Evolutionary conservation across 2,797 vertebrate genomes (phyloP).

Genomic region (Salarias fasciatus): DNA sequence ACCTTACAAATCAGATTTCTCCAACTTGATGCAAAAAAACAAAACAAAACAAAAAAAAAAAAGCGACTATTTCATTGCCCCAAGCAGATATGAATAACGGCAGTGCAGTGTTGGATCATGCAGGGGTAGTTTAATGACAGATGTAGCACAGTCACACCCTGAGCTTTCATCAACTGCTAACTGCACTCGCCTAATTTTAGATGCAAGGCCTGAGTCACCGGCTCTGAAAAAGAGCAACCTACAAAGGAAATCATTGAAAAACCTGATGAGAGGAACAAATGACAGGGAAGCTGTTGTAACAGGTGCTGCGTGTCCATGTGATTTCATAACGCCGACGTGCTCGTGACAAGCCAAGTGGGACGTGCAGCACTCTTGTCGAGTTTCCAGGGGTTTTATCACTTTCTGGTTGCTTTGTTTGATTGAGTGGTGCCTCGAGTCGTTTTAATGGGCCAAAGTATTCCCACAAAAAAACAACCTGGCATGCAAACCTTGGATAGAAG

Average conservation of each 20-base stretch:
- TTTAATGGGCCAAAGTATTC: constrained; percentile 13
- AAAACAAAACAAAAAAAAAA: no score
- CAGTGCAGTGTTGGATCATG: no score
- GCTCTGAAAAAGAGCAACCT: constrained; percentile 20
- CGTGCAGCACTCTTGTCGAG: constrained; percentile 16
- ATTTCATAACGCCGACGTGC: constrained; percentile 38
- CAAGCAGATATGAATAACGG: constrained; percentile 3
- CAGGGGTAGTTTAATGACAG: no score
- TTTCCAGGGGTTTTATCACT: constrained; percentile 6
- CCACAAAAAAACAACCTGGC: constrained; percentile 32
- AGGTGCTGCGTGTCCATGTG: constrained; percentile 37
- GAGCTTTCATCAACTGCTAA: neutral
- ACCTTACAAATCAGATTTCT: constrained; percentile 2
- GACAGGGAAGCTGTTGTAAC: constrained; percentile 31
- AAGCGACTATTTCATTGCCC: constrained; percentile 7
- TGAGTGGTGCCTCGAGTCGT: constrained; percentile 11
- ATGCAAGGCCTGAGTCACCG: constrained; percentile 15
- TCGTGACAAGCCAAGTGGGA: constrained; percentile 28
- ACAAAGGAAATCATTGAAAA: constrained; percentile 30
- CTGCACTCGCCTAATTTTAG: constrained; percentile 12
- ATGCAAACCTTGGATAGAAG: constrained; percentile 33
- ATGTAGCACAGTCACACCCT: neutral
- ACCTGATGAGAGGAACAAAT: constrained; percentile 16
- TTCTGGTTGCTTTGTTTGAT: constrained; percentile 29
- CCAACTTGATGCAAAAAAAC: constrained; percentile 9